Percentiles rank a stretch among this genome's conserved stretches.
phyloP scores from a whole-genome alignment of 2,797 vertebrate genomes.

The Scleropages formosus region DNA sequence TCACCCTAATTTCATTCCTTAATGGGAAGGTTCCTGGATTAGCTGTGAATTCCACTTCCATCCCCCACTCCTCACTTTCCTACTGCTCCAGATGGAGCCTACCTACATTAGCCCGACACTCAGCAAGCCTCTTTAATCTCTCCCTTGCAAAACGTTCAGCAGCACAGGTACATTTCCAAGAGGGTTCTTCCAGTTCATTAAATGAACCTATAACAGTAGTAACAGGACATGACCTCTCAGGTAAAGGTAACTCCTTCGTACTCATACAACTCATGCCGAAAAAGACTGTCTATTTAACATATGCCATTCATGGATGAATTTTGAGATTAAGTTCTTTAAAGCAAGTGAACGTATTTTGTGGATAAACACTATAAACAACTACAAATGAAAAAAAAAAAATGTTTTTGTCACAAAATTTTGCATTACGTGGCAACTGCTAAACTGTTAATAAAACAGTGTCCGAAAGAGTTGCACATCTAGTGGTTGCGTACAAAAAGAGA shows the following conservation, averaged over 20 bases:
- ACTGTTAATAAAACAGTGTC: no score
- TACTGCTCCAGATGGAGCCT: conserved; percentile 55
- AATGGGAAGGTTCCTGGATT: conserved; percentile 34
- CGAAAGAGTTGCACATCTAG: no score
- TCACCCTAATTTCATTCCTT: conserved; percentile 18
- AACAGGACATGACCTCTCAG: no score
- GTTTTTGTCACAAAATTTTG: no score
- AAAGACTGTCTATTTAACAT: not conserved
- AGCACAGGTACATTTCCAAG: conserved; percentile 43
- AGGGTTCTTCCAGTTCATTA: not conserved
- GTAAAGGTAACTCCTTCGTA: not conserved
- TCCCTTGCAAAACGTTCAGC: conserved; percentile 37
- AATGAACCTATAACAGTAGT: not conserved
- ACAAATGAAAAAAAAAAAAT: no score
- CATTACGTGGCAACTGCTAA: no score
- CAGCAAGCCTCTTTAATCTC: conserved; percentile 44
- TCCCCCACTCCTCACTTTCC: conserved; percentile 4
- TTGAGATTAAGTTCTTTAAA: no score
- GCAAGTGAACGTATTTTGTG: no score
- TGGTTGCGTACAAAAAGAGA: no score
- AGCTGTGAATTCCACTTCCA: conserved; percentile 29
- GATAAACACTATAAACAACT: no score
- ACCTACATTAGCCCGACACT: conserved; percentile 42
- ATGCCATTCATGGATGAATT: no score
- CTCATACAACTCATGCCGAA: no score